Evolutionary conservation across 2,888 invertebrate genomes (phyloP).

Genomic region (Drosophila percnosoma): DNA sequence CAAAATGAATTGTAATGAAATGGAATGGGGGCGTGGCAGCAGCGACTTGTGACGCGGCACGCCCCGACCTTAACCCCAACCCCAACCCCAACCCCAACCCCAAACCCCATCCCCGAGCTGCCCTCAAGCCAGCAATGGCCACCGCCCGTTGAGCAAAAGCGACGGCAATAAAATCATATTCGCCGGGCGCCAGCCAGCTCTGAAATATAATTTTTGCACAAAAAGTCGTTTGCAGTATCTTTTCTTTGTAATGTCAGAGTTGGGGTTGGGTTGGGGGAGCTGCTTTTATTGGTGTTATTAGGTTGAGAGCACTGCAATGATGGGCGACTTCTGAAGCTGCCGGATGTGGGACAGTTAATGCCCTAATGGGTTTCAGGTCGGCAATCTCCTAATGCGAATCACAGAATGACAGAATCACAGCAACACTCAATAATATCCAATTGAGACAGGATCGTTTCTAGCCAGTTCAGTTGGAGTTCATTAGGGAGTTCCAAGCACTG

Average conservation of each 20-base stretch:
- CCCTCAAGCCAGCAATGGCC: slow-evolving; percentile 37
- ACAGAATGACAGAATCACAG: slow-evolving; percentile 34
- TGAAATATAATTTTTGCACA: slow-evolving; percentile 75
- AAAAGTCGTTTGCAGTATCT: slow-evolving; percentile 70
- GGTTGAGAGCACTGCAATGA: slow-evolving; percentile 77
- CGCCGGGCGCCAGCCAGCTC: slow-evolving; percentile 84
- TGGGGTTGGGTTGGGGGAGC: slow-evolving; percentile 16
- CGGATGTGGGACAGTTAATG: slow-evolving; percentile 68
- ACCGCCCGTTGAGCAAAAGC: slow-evolving; percentile 49
- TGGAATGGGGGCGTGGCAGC: slow-evolving; percentile 43
- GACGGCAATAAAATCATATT: slow-evolving; percentile 81
- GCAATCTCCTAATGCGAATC: slow-evolving; percentile 71
- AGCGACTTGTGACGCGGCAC: slow-evolving; percentile 30
- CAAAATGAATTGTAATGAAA: slow-evolving; percentile 80
- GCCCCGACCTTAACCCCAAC: slow-evolving; percentile 23
- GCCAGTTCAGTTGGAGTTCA: neutral
- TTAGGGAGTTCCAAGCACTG: neutral
- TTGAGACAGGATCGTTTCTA: slow-evolving; percentile 19
- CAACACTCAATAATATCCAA: slow-evolving; percentile 54
- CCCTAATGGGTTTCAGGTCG: slow-evolving; percentile 74
- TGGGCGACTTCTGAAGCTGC: slow-evolving; percentile 48
- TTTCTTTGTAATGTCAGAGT: slow-evolving; percentile 15
- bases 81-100: neutral
- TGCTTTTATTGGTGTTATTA: slow-evolving; percentile 77
- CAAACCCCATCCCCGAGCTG: slow-evolving; percentile 3